Percentiles rank a stretch among this genome's conserved stretches.
These are phyloP conservation scores for Sarcophaga rosellei DNA, from an alignment of 2,888 invertebrate genomes.

Conservation along the genomic window DNA sequence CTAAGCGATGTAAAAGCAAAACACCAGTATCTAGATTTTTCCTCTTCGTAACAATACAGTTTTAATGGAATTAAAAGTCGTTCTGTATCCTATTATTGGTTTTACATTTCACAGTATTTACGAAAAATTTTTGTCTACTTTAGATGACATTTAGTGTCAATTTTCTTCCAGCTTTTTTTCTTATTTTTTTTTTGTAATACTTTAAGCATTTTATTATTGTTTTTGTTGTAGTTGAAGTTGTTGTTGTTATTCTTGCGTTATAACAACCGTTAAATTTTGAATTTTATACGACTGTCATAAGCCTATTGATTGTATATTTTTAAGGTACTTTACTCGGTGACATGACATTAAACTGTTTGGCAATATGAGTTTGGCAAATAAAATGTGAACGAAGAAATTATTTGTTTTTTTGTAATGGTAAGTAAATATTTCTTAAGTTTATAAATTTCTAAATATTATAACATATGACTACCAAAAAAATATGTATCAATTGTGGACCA, in stretches of 20 bases:
- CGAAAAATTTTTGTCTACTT: neutral
- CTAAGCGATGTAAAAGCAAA: too few relatives aligned
- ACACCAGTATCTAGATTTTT: too few relatives aligned
- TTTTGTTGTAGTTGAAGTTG: too few relatives aligned
- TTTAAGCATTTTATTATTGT: too few relatives aligned
- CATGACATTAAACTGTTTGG: constrained; percentile 32
- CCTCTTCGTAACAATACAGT: neutral
- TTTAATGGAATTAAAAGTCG: neutral
- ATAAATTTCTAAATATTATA: too few relatives aligned
- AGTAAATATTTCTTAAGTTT: neutral
- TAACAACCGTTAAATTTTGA: neutral
- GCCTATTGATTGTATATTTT: constrained; percentile 14
- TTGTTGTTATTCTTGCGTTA: neutral
- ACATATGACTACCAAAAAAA: neutral
- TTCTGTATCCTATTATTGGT: too few relatives aligned
- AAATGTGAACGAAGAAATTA: too few relatives aligned
- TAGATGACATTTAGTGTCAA: constrained; percentile 21
- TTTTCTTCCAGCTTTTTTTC: neutral
- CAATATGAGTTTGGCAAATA: neutral
- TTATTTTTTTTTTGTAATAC: neutral
- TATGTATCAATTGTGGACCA: neutral
- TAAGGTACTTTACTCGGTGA: neutral
- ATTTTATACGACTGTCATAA: constrained; percentile 44
- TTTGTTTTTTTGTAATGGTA: neutral
- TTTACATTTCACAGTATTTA: too few relatives aligned